phyloP scores from a whole-genome alignment of 2,113 vertebrate genomes.

The Lates calcarifer region DNA sequence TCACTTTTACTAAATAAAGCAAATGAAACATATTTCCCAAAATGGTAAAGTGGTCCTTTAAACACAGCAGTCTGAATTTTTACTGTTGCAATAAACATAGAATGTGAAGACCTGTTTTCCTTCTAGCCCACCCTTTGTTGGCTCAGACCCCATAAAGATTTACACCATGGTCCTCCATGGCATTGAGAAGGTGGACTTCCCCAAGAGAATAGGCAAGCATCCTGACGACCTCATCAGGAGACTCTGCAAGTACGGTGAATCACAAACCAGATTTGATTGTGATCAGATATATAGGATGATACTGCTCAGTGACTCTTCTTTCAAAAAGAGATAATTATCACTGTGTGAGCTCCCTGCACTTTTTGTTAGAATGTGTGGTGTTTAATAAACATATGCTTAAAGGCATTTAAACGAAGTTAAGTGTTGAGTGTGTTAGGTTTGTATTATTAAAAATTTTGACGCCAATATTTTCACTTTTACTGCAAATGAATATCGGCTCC shows the following conservation, averaged over 20 bases:
- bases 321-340: neutral
- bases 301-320: neutral
- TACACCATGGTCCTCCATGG: conserved; percentile 86
- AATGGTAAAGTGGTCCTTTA: neutral
- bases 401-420: too few species aligned
- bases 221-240: conserved; percentile 85
- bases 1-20: too few species aligned
- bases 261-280: neutral
- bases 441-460: too few species aligned
- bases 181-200: conserved; percentile 86
- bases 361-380: too few species aligned
- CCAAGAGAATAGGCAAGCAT: conserved; percentile 82
- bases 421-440: too few species aligned
- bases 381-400: too few species aligned
- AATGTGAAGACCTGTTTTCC: conserved; percentile 3
- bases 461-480: too few species aligned
- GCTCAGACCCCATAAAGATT: conserved; percentile 85
- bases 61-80: neutral
- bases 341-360: too few species aligned
- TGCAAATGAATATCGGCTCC: too few species aligned
- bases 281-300: conserved; percentile 6
- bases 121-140: conserved; percentile 83
- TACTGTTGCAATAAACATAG: neutral
- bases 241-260: conserved; percentile 81
- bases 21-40: neutral